Base-by-base conservation (phyloP, 1,140 invertebrate genomes). In the Cylas formicarius region DNA sequence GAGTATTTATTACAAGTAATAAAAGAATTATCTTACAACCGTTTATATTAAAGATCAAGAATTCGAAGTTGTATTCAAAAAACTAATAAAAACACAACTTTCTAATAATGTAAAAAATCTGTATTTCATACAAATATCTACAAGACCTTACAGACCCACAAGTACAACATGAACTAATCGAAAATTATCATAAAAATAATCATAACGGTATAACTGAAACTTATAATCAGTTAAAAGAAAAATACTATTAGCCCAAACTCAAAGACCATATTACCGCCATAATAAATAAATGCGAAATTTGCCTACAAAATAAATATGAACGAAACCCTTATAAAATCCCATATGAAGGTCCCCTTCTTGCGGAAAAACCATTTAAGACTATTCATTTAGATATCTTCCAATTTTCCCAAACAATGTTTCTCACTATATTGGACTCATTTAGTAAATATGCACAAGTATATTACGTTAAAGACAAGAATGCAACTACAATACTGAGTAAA, bases 351-450 rank as follows among this genome's bases (percentile, higher is more conserved):
- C 42, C 55, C 6, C 16, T 55, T 8, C 11, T 55, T 8, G 44
- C 53, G 7, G 50, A 47, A 50, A 51, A 44, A 55, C 54, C 56
- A 2, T 58, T 61, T 36, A 50, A 60, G 16, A 37, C 48, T 0
- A 51, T 58, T 17, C 54, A 60, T 34, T 38, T 58, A 14, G 56
- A 60, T 32, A 41, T 39, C 2, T 60, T 56, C 37, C 38, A 33
- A 21, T 54, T 56, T 19, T 40, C 49, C 2, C 44, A 49, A 18
- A 11, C 16, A 8, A 49, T 46, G 39, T 60, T 57, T 13, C 27
- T 55, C 10, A 60, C 54, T 16, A 53, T 60, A 9, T 44, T 58
- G 16, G 56, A 60, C 27, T 23, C 43, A 6, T 56, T 54, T 41
- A 49, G 42, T 14, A 37, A 42, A 40, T 55, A 57, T 18, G 31